These are phyloP conservation scores for Itoplectis maculator DNA, from an alignment of 2,888 invertebrate species.

Conservation along the genomic window DNA sequence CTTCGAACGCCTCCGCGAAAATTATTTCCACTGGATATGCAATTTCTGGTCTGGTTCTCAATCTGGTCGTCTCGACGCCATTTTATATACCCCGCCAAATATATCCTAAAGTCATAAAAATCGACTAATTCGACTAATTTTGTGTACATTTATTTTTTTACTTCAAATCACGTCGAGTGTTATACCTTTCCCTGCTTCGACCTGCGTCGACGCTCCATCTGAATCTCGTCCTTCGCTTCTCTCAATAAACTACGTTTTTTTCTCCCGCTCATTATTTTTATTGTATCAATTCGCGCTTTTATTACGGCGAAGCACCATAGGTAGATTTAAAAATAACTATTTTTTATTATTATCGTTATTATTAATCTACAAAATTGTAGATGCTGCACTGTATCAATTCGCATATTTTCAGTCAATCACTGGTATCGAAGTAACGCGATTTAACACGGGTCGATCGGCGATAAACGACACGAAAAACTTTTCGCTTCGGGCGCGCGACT, in stretches of 20 bases:
- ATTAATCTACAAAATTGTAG: neutral
- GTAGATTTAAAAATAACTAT: too few relatives aligned
- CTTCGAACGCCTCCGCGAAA: neutral
- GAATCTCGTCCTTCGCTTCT: conserved; percentile 81
- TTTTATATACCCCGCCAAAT: neutral
- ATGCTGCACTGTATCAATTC: neutral
- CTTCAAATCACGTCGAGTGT: neutral
- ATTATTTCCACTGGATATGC: too few relatives aligned
- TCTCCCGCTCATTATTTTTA: conserved; percentile 72
- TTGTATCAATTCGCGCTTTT: neutral
- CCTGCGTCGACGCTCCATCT: conserved; percentile 78
- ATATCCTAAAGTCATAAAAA: too few relatives aligned
- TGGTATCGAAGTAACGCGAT: too few relatives aligned
- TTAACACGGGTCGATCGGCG: neutral
- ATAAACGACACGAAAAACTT: conserved; percentile 11
- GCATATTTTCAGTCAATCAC: neutral
- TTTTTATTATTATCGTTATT: conserved; percentile 6
- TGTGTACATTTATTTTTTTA: too few relatives aligned
- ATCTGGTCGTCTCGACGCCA: too few relatives aligned
- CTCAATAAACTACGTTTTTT: conserved; percentile 77
- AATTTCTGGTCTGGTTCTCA: too few relatives aligned
- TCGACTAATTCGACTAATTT: too few relatives aligned
- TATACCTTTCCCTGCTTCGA: conserved; percentile 78
- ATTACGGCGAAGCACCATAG: too few relatives aligned
- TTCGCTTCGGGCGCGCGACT: neutral